Conservation (phyloP, 2,888 invertebrate genomes). For the Cyaniris semiargus region DNA sequence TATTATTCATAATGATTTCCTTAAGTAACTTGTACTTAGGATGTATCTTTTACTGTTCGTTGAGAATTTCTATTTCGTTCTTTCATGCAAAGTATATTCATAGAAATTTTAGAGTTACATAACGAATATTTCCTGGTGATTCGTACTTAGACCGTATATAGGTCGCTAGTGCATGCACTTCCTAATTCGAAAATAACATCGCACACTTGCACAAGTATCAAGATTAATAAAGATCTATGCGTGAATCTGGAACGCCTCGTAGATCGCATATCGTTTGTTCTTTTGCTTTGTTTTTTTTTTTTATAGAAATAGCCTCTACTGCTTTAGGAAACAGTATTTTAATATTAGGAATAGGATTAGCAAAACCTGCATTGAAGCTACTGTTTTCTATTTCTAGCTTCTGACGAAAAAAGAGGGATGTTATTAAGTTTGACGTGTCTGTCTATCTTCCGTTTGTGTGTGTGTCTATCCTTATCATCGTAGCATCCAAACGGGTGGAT, state of each 20-base stretch:
- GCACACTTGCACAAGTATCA: conserved; percentile 36
- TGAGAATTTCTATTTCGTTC: too few relatives aligned
- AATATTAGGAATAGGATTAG: not conserved
- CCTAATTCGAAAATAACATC: conserved; percentile 41
- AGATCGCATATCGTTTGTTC: not conserved
- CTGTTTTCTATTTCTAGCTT: too few relatives aligned
- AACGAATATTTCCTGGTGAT: not conserved
- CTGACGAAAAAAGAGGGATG: too few relatives aligned
- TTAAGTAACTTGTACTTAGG: too few relatives aligned
- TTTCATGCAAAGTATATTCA: too few relatives aligned
- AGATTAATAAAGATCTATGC: conserved; percentile 20
- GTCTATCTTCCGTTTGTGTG: too few relatives aligned
- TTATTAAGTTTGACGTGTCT: too few relatives aligned
- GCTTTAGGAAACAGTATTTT: not conserved
- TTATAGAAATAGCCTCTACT: not conserved
- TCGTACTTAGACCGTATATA: conserved; percentile 35
- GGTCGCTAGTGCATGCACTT: conserved; percentile 38
- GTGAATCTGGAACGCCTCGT: not conserved
- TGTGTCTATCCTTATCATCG: too few relatives aligned
- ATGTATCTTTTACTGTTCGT: too few relatives aligned
- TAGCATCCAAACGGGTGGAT: too few relatives aligned
- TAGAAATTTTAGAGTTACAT: too few relatives aligned
- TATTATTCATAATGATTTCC: too few relatives aligned
- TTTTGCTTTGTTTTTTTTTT: not conserved
- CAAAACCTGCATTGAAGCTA: not conserved